Evolutionary conservation across 2,113 vertebrate species (phyloP).

Genomic region (Microcebus griseorufus): DNA sequence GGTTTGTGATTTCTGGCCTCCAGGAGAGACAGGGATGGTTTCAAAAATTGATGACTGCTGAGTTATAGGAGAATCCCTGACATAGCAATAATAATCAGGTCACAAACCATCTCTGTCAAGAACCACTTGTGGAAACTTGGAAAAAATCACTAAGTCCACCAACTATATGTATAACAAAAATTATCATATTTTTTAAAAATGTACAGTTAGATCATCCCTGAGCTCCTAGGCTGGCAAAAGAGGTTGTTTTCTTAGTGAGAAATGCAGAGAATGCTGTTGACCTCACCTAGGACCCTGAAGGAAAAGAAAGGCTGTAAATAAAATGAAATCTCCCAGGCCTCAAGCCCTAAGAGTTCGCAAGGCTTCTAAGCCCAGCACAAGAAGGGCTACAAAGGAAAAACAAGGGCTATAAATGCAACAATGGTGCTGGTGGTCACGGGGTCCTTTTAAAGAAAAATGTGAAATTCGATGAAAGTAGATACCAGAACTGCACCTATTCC

Average conservation of each 20-base stretch:
- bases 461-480: neutral
- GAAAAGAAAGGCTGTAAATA: neutral
- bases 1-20: neutral
- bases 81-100: neutral
- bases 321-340: neutral
- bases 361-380: neutral
- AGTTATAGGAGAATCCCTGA: neutral
- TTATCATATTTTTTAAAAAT: neutral
- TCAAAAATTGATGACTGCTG: neutral
- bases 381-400: neutral
- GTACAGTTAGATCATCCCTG: neutral
- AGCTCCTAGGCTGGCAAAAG: neutral
- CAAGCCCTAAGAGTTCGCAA: neutral
- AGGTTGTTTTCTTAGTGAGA: neutral
- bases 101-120: neutral
- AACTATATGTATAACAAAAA: neutral
- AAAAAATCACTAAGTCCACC: neutral
- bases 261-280: neutral
- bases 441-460: neutral
- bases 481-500: neutral
- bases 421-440: fast-evolving
- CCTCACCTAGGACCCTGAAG: neutral
- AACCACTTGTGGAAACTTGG: neutral
- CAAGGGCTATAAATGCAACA: no score
- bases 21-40: neutral